Evolutionary conservation across 2,888 invertebrate species (phyloP).

Genomic region (Baronia brevicornis): DNA sequence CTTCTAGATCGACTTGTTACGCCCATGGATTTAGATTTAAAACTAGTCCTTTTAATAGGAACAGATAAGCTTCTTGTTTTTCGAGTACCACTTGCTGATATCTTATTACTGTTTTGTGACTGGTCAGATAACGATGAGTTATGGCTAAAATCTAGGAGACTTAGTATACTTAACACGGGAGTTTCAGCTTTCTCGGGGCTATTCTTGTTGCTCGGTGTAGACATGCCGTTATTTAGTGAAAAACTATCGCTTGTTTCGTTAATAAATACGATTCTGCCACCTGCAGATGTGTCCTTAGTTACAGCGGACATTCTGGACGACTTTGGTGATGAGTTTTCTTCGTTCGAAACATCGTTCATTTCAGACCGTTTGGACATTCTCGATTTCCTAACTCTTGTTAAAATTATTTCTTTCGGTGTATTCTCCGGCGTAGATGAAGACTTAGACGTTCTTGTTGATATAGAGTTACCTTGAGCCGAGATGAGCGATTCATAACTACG

Average conservation of each 20-base stretch:
- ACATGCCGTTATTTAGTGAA: conserved; percentile 33
- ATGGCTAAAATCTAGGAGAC: conserved; percentile 41
- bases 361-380: conserved; percentile 39
- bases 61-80: conserved; percentile 37
- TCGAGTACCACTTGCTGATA: conserved; percentile 20
- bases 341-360: conserved; percentile 29
- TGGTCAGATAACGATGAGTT: conserved; percentile 24
- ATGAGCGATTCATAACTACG: conserved; percentile 2
- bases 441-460: conserved; percentile 26
- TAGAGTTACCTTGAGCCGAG: conserved; percentile 19
- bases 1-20: conserved; percentile 8
- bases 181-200: conserved; percentile 46
- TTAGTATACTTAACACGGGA: conserved; percentile 52
- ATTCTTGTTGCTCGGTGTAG: conserved; percentile 43
- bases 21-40: conserved; percentile 31
- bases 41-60: conserved; percentile 22
- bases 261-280: conserved; percentile 8
- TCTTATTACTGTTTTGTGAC: conserved; percentile 18
- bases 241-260: conserved; percentile 2
- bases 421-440: conserved; percentile 40
- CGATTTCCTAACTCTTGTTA: conserved; percentile 35
- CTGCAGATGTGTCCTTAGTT: too few species aligned
- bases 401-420: conserved; percentile 28
- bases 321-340: conserved; percentile 17
- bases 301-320: conserved; percentile 19